Evolutionary conservation across 2,113 vertebrate genomes (phyloP), one percentile per base, ranked within the genome.

Genomic region (Catagonus wagneri): DNA sequence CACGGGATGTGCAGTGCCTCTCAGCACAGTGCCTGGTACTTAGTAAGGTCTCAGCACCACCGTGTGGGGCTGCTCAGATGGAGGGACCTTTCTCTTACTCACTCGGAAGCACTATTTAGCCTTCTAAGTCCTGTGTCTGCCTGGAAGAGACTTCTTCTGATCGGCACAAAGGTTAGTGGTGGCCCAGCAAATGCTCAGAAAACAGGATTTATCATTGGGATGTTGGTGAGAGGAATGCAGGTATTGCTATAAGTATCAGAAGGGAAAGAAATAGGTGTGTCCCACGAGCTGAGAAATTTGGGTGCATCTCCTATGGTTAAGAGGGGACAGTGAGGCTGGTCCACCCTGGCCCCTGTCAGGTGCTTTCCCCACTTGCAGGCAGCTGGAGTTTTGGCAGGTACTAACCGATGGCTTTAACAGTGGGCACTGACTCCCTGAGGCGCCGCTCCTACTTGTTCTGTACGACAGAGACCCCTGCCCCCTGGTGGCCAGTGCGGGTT

Each of bases 401-500:
- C 36, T 60, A 88, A 92, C 66, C 36, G 56, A 25, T 58, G 44
- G 25, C n/a, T 20, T 52, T 61, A 14, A 63, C 34, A 39, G 14
- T 29, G 52, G 17, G 14, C 44, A 8, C 66, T 50, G 32, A 14
- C 25, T 72, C 68, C 13, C 20, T 10, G 16, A 23, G 4, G 19
- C 13, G 14, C 13, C 22, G 39, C 1, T 23, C 12, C 36, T 39
- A 7, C 27, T 11, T 6, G 9, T 19, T 25, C 36, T 8, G 4
- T 79, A 15, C 17, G 27, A 20, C 23, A 19, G 60, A 25, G 13
- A 32, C 79, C 87, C 58, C 93, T 87, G 80, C 69, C 52, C 52
- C 36, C 95, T 97, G 56, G 79, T 76, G 96, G 86, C 7, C 13
- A 9, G 0, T 44, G 25, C 3, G 63, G 78, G 65, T 95, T 90